Evolutionary conservation across 2,113 vertebrate genomes (phyloP).

Genomic region (Hylia prasina): DNA sequence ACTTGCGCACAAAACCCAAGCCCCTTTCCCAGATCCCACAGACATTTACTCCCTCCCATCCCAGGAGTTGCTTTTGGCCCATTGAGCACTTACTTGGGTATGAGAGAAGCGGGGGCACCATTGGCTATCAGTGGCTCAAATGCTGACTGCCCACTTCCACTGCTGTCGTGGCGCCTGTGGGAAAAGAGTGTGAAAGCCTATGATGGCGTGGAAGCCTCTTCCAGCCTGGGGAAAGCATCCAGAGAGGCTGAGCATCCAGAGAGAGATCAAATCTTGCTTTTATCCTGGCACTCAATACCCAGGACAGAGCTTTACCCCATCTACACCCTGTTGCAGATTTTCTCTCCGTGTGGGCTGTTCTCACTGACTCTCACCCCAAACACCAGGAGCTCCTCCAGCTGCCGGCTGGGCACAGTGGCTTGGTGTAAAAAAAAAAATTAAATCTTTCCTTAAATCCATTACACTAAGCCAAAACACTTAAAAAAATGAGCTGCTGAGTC

Average conservation of each 20-base stretch:
- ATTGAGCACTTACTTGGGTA: constrained; percentile 84
- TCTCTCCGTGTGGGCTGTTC: background rate
- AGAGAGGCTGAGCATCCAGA: background rate
- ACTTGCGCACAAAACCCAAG: background rate
- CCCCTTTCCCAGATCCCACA: background rate
- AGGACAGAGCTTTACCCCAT: background rate
- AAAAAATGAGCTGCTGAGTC: background rate
- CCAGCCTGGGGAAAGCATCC: background rate
- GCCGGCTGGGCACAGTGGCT: background rate
- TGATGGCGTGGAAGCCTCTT: background rate
- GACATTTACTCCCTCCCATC: background rate
- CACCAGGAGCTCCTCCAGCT: background rate
- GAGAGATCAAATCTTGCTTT: background rate
- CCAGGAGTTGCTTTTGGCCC: background rate
- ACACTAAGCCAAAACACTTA: background rate
- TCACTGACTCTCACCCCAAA: background rate
- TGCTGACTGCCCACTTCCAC: constrained; percentile 83
- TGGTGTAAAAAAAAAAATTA: background rate
- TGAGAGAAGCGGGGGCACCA: constrained; percentile 79
- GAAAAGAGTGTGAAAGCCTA: background rate
- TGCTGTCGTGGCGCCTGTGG: constrained; percentile 85
- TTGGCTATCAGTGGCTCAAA: constrained; percentile 87
- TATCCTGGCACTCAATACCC: background rate
- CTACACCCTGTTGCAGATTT: background rate
- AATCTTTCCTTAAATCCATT: background rate